phyloP scores from a whole-genome alignment of 2,113 vertebrate genomes.

The Sorex fumeus region DNA sequence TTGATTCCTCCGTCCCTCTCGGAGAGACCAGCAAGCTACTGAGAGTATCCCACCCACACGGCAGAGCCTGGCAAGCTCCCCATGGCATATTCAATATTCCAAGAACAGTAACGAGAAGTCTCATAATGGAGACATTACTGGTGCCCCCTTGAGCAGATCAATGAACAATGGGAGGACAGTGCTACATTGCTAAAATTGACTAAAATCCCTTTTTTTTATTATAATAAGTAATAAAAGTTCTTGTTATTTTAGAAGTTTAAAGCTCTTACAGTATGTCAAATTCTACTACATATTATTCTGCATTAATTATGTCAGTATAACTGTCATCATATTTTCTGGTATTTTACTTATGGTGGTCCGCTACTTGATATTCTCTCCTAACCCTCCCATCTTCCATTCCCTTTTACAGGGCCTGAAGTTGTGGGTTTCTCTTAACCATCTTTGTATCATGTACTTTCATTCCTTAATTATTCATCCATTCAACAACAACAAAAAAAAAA shows the following conservation, averaged over 20 bases:
- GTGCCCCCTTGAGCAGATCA: too few relatives aligned
- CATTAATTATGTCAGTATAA: not conserved
- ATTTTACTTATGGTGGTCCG: constrained; percentile 21
- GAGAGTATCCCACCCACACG: too few relatives aligned
- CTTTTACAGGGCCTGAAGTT: not conserved
- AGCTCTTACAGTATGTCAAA: constrained; percentile 11
- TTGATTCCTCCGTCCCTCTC: too few relatives aligned
- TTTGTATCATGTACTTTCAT: not conserved
- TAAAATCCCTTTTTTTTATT: constrained; percentile 42
- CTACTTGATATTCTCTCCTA: constrained; percentile 31
- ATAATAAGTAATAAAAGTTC: constrained; percentile 17
- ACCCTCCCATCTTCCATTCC: not conserved
- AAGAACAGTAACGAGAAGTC: too few relatives aligned
- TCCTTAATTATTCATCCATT: not conserved
- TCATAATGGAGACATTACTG: too few relatives aligned
- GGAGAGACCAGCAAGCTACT: too few relatives aligned
- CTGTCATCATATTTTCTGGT: constrained; percentile 1
- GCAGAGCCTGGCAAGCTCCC: too few relatives aligned
- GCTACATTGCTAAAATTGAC: too few relatives aligned
- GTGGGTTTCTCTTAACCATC: not conserved
- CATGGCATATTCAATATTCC: too few relatives aligned
- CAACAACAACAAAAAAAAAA: not conserved
- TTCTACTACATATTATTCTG: not conserved
- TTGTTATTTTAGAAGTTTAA: constrained; percentile 42
- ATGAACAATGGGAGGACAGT: too few relatives aligned